Base-by-base conservation (phyloP, 2,797 vertebrate species). In the Phyllotis vaccarum region DNA sequence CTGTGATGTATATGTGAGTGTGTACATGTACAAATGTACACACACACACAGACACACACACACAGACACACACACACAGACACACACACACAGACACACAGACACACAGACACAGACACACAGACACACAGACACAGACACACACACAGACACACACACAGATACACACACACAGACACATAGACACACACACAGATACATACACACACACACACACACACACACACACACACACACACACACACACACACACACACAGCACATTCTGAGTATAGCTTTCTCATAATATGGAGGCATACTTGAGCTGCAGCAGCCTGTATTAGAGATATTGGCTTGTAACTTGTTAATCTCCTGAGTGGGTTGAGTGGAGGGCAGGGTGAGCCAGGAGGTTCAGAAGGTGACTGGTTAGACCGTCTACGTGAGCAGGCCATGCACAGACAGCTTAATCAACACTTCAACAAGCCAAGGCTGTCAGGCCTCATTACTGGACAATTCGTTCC, bases 401-500 rank as follows among this genome's bases (percentile, higher is more conserved):
- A 95, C 46, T 80, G 87, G 37, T 90, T 85, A 92, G 76, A 90
- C 72, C 22, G 21, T 22, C 16, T 90, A 40, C 40, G n/a, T 5
- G 12, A n/a, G 56, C 46, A 91, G 80, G 60, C 70, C 80, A 37
- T 31, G 31, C 0, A 4, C 40, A 64, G 49, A 66, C 60, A 75
- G 43, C 54, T 90, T 95, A 96, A 95, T 96, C 93, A 97, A 94
- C 95, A 96, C 96, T 94, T 96, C 1, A 3, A 46, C 24, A 24
- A 58, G 52, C 62, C 75, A 46, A 79, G 66, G 81, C 75, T 96
- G 92, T 96, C 93, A 87, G 95, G 58, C 78, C 92, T 97, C 93
- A 95, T 97, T 93, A 96, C 85, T 43, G 37, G n/a, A 87, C 90
- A 95, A 74, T 92, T 96, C 89, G 93, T 75, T 85, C 94, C 80